phyloP scores from a whole-genome alignment of 2,888 invertebrate genomes.

The Sacculina carcini region DNA sequence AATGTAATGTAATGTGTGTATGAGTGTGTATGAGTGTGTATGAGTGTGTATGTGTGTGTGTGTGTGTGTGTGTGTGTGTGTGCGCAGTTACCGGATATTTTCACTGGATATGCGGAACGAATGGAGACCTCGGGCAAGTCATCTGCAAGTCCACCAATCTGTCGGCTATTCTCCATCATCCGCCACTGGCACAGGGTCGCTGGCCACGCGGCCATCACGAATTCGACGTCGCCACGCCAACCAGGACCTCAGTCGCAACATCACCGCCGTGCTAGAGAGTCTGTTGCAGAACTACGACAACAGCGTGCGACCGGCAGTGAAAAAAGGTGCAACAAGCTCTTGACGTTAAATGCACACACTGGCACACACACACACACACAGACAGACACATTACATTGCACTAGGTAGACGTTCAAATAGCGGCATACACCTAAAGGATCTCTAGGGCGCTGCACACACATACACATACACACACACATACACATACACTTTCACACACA shows the following conservation, averaged over 20 bases:
- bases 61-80: too few relatives aligned
- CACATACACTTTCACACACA: not conserved
- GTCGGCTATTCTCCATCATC: not conserved
- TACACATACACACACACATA: not conserved
- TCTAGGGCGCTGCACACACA: too few relatives aligned
- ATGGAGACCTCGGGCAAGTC: too few relatives aligned
- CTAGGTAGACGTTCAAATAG: not conserved
- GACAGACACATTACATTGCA: not conserved
- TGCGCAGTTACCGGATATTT: too few relatives aligned
- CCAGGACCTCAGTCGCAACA: conserved; percentile 44
- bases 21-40: too few relatives aligned
- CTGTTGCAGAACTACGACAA: conserved; percentile 69
- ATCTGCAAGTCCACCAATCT: too few relatives aligned
- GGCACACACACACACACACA: conserved; percentile 1
- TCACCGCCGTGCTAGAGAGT: conserved; percentile 57
- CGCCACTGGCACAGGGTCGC: too few relatives aligned
- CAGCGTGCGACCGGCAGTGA: conserved; percentile 60
- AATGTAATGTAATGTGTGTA: too few relatives aligned
- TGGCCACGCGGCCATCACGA: not conserved
- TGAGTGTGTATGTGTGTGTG: too few relatives aligned
- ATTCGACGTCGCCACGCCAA: not conserved
- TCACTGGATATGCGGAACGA: too few relatives aligned
- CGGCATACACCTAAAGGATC: not conserved
- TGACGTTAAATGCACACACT: too few relatives aligned
- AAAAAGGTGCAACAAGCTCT: too few relatives aligned